Evolutionary conservation across 2,113 vertebrate genomes (phyloP).

Genomic region (Bucco capensis): DNA sequence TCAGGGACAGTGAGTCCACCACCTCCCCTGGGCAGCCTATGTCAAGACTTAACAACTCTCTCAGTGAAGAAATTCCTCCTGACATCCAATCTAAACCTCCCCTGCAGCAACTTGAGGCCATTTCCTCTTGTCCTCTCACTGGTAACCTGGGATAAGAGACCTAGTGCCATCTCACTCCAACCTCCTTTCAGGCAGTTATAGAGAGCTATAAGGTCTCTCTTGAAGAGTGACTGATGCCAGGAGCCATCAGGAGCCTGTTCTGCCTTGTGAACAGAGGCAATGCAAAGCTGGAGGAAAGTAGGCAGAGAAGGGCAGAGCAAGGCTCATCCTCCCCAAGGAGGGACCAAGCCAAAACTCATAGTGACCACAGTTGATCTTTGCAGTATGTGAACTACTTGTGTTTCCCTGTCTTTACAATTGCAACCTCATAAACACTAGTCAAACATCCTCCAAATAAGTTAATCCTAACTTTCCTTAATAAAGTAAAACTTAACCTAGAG

Average conservation of each 20-base stretch:
- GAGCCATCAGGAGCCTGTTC: neutral
- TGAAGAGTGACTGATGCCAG: accelerated
- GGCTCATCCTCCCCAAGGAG: neutral
- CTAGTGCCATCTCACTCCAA: too few species aligned
- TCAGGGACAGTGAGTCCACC: too few species aligned
- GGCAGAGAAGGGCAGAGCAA: neutral
- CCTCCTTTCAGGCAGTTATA: too few species aligned
- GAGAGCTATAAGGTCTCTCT: too few species aligned
- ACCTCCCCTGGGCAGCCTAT: too few species aligned
- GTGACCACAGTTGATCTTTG: neutral
- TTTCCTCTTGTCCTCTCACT: too few species aligned
- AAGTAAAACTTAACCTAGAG: neutral
- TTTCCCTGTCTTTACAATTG: neutral
- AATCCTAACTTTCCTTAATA: neutral
- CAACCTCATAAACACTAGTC: accelerated
- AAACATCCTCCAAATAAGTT: neutral
- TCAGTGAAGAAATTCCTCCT: too few species aligned
- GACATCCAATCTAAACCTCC: too few species aligned
- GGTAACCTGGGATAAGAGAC: too few species aligned
- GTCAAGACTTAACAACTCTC: too few species aligned
- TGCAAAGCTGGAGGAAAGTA: neutral
- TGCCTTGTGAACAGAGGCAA: accelerated
- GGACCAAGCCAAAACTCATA: neutral
- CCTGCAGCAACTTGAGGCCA: too few species aligned
- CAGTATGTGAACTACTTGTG: neutral